Conservation (phyloP, 2,888 invertebrate genomes). For the Cenopis cana region DNA sequence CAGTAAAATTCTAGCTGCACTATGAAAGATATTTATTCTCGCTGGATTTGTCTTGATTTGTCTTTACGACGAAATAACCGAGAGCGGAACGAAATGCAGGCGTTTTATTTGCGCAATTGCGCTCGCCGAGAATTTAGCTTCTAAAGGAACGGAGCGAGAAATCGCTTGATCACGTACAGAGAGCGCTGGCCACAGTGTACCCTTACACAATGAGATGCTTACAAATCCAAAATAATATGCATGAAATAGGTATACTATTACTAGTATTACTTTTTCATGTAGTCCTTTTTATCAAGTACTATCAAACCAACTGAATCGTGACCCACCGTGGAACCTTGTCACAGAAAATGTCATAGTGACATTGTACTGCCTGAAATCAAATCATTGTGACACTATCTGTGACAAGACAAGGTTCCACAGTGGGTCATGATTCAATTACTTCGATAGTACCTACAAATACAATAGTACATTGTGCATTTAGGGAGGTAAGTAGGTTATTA, state of each 20-base stretch:
- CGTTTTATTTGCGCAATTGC: constrained; percentile 44
- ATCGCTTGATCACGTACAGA: constrained; percentile 42
- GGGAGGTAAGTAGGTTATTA: no score
- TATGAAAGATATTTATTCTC: constrained; percentile 34
- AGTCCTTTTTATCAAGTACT: no score
- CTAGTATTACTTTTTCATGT: no score
- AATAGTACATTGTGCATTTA: no score
- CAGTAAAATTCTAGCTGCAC: constrained; percentile 25
- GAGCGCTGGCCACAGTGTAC: constrained; percentile 26
- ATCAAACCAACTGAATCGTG: no score
- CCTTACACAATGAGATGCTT: constrained; percentile 9
- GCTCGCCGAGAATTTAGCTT: constrained; percentile 41
- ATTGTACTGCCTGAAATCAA: no score
- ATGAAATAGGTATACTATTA: background rate
- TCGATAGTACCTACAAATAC: no score
- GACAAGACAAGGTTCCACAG: no score
- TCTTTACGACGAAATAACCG: constrained; percentile 44
- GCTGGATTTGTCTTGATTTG: constrained; percentile 45
- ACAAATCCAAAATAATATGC: background rate
- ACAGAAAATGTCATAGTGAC: no score
- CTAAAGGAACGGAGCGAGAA: constrained; percentile 38
- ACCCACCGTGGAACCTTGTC: no score
- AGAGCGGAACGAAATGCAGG: constrained; percentile 41
- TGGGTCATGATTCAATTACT: no score
- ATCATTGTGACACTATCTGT: no score